Conservation (phyloP, 2,113 vertebrate genomes). For the Columba livia region DNA sequence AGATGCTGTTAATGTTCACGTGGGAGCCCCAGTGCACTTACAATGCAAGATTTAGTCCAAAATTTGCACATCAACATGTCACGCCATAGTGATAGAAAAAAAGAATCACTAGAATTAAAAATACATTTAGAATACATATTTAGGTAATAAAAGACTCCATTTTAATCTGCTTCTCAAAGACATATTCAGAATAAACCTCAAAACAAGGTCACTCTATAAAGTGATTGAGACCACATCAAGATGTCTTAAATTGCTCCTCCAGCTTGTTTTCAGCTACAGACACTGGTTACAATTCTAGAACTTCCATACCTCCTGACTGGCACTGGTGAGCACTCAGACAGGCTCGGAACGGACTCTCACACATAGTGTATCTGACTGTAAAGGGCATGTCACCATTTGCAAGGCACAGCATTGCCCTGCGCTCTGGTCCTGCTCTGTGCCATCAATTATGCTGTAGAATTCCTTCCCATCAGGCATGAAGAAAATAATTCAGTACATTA, state of each 20-base stretch:
- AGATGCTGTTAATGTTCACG: neutral
- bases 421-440: neutral
- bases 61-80: neutral
- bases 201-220: neutral
- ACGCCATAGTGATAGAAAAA: neutral
- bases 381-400: neutral
- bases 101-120: neutral
- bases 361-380: neutral
- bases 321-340: neutral
- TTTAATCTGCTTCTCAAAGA: neutral
- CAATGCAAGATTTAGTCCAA: neutral
- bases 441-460: conserved; percentile 24
- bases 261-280: neutral
- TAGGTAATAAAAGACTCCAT: neutral
- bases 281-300: neutral
- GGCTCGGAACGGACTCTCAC: neutral
- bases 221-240: neutral
- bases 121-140: neutral
- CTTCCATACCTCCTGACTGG: neutral
- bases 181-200: neutral
- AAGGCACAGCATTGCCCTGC: rapidly evolving
- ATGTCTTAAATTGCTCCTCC: neutral
- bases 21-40: neutral
- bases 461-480: conserved; percentile 43
- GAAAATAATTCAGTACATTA: conserved; percentile 34